phyloP scores from a whole-genome alignment of 2,888 invertebrate genomes.

The Galerucella calmariensis region DNA sequence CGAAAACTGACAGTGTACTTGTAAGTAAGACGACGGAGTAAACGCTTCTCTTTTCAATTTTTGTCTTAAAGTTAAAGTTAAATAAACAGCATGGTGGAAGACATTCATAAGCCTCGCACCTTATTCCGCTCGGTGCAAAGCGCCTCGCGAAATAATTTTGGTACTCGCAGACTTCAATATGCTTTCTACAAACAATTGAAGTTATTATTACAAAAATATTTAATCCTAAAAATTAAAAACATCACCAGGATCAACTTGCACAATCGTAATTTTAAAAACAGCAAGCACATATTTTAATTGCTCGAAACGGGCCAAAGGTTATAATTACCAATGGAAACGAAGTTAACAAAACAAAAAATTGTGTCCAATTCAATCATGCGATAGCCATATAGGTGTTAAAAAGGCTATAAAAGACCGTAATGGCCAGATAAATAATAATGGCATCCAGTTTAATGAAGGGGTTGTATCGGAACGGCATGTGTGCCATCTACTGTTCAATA shows the following conservation, averaged over 20 bases:
- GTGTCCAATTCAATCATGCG: slow-evolving; percentile 50
- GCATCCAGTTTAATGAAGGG: slow-evolving; percentile 58
- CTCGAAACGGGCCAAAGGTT: not conserved
- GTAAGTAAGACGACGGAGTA: no score
- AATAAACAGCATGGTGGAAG: no score
- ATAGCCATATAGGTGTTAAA: slow-evolving; percentile 54
- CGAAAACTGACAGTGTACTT: no score
- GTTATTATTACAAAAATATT: not conserved
- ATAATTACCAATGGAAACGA: slow-evolving; percentile 17
- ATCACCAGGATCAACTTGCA: not conserved
- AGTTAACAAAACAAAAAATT: slow-evolving; percentile 27
- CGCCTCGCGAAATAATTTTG: no score
- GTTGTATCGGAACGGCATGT: slow-evolving; percentile 57
- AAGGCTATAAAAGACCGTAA: slow-evolving; percentile 57
- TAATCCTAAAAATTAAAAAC: not conserved
- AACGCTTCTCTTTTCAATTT: no score
- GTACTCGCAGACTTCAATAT: not conserved
- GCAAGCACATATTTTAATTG: slow-evolving; percentile 15
- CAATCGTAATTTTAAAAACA: slow-evolving; percentile 3
- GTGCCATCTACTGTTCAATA: slow-evolving; percentile 61
- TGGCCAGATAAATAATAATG: slow-evolving; percentile 59
- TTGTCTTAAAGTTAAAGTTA: no score
- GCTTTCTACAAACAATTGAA: not conserved
- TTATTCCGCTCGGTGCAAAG: no score
- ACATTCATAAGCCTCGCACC: no score